A percentile compares a stretch with the other conserved stretches of the same genome.
Conservation (phyloP, 64 coral and sea anemone genomes). For the Montipora sp. region DNA sequence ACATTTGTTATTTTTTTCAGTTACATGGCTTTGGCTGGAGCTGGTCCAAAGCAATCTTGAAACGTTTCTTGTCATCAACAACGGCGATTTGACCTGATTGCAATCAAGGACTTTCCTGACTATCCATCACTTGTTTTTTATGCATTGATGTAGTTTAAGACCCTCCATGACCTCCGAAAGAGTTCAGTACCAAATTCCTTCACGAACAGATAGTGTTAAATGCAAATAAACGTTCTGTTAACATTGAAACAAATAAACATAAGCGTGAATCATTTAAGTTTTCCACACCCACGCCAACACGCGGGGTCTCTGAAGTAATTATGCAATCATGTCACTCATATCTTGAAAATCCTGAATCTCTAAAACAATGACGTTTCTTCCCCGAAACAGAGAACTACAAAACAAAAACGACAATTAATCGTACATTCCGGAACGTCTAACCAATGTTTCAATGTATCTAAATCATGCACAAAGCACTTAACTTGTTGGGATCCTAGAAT, state of each 20-base stretch:
- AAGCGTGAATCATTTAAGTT: background rate
- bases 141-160: background rate
- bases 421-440: background rate
- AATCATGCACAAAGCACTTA: background rate
- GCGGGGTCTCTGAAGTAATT: background rate
- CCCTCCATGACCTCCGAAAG: background rate
- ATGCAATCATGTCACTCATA: background rate
- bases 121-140: background rate
- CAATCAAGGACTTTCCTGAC: too few relatives aligned
- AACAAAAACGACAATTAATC: background rate
- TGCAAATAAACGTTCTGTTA: background rate
- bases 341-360: background rate
- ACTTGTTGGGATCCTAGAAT: background rate
- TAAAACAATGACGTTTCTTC: background rate
- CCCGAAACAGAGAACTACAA: background rate
- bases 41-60: too few relatives aligned
- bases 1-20: too few relatives aligned
- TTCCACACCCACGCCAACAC: background rate
- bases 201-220: background rate
- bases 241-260: slow-evolving; percentile 2
- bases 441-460: background rate
- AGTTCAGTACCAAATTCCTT: background rate
- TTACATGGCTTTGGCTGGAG: too few relatives aligned
- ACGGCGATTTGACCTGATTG: too few relatives aligned
- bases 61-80: too few relatives aligned